phyloP scores from a whole-genome alignment of 2,888 invertebrate genomes.

The Lysandra coridon region DNA sequence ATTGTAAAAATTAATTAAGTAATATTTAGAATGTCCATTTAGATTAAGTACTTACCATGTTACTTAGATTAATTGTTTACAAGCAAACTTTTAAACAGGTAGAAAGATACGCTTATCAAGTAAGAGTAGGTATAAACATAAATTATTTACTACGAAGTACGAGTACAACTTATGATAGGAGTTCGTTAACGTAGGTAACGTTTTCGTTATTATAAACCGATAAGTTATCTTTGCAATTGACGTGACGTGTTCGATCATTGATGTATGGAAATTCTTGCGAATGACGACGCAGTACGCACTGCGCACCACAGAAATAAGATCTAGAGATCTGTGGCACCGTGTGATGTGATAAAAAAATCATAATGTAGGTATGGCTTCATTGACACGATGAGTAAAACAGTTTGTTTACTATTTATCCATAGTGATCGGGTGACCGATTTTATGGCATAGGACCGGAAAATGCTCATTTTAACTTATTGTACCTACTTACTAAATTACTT shows the following conservation, averaged over 20 bases:
- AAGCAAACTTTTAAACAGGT: neutral
- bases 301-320: neutral
- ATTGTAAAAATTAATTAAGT: too few relatives aligned
- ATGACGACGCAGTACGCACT: constrained; percentile 32
- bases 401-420: neutral
- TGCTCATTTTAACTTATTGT: neutral
- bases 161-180: constrained; percentile 29
- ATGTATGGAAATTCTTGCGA: constrained; percentile 29
- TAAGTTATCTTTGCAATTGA: constrained; percentile 12
- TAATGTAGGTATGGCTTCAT: constrained; percentile 68
- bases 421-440: neutral
- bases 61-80: too few relatives aligned
- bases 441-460: neutral
- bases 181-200: neutral
- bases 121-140: constrained; percentile 5
- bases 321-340: constrained; percentile 9
- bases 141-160: constrained; percentile 10
- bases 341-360: constrained; percentile 50
- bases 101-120: neutral
- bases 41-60: too few relatives aligned
- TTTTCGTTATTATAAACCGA: neutral
- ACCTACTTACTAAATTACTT: too few relatives aligned
- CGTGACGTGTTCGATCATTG: neutral
- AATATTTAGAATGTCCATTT: too few relatives aligned
- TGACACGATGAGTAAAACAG: constrained; percentile 48